These are phyloP conservation scores for Cacatua alba DNA, from an alignment of 2,113 vertebrate genomes.

Conservation along the genomic window DNA sequence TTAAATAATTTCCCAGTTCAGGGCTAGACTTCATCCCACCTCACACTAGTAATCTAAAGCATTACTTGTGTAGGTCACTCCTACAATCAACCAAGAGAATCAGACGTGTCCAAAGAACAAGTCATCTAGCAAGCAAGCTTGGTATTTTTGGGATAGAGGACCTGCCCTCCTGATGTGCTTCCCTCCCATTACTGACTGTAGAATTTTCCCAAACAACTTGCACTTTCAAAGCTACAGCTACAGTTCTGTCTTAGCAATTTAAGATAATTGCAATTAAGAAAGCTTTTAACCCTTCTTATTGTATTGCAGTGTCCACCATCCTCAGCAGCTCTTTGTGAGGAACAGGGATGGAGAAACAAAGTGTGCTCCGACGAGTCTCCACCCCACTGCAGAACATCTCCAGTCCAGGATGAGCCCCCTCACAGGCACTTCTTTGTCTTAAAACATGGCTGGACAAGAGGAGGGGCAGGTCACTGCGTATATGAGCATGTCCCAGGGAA, in stretches of 20 bases:
- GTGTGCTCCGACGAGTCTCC: neutral
- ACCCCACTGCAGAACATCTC: neutral
- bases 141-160: neutral
- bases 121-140: neutral
- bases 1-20: neutral
- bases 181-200: neutral
- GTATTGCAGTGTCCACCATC: fast-evolving
- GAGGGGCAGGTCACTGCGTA: neutral
- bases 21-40: neutral
- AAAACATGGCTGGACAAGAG: neutral
- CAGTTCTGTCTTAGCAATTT: neutral
- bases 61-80: neutral
- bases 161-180: neutral
- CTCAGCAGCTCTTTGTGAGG: neutral
- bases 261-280: neutral
- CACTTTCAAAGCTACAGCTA: neutral
- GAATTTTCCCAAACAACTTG: neutral
- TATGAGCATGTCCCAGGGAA: neutral
- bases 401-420: neutral
- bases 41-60: neutral
- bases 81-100: neutral
- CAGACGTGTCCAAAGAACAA: neutral
- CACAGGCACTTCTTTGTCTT: neutral
- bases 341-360: neutral
- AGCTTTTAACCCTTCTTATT: neutral